These are phyloP conservation scores for Agrilus cyanescens DNA, from an alignment of 2,888 invertebrate genomes.

Conservation along the genomic window DNA sequence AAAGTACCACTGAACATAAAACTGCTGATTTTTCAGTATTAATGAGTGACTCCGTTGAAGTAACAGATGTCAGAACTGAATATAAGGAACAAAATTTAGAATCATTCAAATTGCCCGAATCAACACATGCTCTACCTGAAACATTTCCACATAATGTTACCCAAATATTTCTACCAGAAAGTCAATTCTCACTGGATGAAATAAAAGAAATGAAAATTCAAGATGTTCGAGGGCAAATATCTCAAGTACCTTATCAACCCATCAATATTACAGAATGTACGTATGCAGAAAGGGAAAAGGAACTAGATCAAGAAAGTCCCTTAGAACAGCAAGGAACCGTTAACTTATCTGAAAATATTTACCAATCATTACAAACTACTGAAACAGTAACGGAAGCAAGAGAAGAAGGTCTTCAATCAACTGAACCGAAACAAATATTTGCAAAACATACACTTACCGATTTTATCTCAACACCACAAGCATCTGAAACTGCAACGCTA, in stretches of 20 bases:
- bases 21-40: constrained; percentile 35
- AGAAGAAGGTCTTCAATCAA: constrained; percentile 20
- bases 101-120: constrained; percentile 19
- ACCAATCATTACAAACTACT: constrained; percentile 12
- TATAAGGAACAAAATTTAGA: constrained; percentile 28
- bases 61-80: constrained; percentile 32
- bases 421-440: constrained; percentile 16
- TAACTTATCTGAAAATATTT: constrained; percentile 11
- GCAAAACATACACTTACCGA: constrained; percentile 28
- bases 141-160: constrained; percentile 27
- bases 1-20: constrained; percentile 29
- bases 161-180: constrained; percentile 7
- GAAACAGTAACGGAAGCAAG: constrained; percentile 10
- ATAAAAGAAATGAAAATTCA: background rate
- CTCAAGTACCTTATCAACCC: constrained; percentile 11
- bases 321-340: constrained; percentile 22
- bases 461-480: constrained; percentile 16
- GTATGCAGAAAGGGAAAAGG: constrained; percentile 28
- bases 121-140: constrained; percentile 23
- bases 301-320: constrained; percentile 22
- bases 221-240: constrained; percentile 8
- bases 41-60: constrained; percentile 30
- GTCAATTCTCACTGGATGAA: constrained; percentile 5
- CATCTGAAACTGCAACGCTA: constrained; percentile 17
- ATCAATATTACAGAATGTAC: constrained; percentile 24